Evolutionary conservation across 2,888 invertebrate species (phyloP).

Genomic region (Oligia strigilis): DNA sequence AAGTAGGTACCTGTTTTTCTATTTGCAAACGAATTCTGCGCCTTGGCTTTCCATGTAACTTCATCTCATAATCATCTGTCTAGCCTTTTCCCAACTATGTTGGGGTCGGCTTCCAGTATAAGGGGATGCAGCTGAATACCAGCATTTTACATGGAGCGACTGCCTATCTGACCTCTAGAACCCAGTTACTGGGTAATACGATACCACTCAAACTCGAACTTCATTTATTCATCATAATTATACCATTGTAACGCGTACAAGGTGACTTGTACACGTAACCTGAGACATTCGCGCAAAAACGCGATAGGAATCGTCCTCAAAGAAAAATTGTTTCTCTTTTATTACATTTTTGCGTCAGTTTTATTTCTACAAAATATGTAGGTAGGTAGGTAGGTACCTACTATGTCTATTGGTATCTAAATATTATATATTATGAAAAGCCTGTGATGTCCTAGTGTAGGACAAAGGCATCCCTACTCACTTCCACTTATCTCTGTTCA

Average conservation of each 20-base stretch:
- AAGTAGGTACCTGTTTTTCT: not conserved
- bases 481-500: no score
- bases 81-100: no score
- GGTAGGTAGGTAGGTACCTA: not conserved
- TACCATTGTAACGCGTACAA: conserved; percentile 37
- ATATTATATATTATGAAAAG: no score
- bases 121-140: no score
- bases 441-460: no score
- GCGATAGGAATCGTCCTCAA: not conserved
- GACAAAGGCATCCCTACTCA: no score
- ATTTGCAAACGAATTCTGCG: conserved; percentile 5
- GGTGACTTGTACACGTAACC: conserved; percentile 28
- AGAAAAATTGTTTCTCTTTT: not conserved
- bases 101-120: no score
- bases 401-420: not conserved
- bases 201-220: no score
- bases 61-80: no score
- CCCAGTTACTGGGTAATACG: no score
- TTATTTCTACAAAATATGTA: not conserved
- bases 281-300: conserved; percentile 32
- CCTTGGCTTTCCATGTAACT: conserved; percentile 12
- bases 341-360: not conserved
- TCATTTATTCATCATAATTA: conserved; percentile 43
- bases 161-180: no score
- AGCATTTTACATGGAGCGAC: no score